phyloP scores from a whole-genome alignment of 2,113 vertebrate genomes.

The Gadus macrocephalus region DNA sequence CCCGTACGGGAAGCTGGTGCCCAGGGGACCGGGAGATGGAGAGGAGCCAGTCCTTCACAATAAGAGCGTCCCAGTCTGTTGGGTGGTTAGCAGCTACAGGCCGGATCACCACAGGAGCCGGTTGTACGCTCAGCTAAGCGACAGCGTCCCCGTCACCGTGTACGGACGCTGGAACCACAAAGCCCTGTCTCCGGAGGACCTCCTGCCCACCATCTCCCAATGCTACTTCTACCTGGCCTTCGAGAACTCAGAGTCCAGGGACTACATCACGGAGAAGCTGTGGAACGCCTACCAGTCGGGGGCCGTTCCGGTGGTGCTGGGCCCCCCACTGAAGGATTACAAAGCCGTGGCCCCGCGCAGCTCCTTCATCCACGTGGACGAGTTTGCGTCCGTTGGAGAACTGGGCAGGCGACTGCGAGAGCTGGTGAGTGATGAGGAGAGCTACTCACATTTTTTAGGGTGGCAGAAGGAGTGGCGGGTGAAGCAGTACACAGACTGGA shows the following conservation, averaged over 20 bases:
- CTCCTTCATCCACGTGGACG: conserved; percentile 85
- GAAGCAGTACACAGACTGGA: conserved; percentile 75
- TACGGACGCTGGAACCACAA: conserved; percentile 69
- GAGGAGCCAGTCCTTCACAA: conserved; percentile 12
- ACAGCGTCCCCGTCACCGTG: conserved; percentile 69
- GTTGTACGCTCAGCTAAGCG: conserved; percentile 71
- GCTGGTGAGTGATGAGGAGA: conserved; percentile 64
- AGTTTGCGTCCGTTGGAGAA: conserved; percentile 75
- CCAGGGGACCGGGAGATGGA: fast-evolving
- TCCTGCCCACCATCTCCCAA: conserved; percentile 74
- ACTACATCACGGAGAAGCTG: conserved; percentile 95
- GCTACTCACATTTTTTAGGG: conserved; percentile 73
- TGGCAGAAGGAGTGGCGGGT: conserved; percentile 75
- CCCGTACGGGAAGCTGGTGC: conserved; percentile 80
- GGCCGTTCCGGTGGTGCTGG: conserved; percentile 83
- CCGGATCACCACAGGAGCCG: conserved; percentile 68
- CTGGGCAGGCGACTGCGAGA: conserved; percentile 73
- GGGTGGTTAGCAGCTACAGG: conserved; percentile 87
- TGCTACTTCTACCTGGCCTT: conserved; percentile 94
- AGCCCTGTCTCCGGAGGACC: conserved; percentile 54
- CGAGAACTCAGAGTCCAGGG: conserved; percentile 81
- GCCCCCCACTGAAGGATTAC: conserved; percentile 76
- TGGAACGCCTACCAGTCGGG: conserved; percentile 81
- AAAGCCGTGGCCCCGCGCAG: conserved; percentile 74
- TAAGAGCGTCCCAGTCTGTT: conserved; percentile 77